Percentiles rank a stretch among this genome's conserved stretches.
Conservation (phyloP, 2,888 invertebrate species). For the Athripsodes cinereus region DNA sequence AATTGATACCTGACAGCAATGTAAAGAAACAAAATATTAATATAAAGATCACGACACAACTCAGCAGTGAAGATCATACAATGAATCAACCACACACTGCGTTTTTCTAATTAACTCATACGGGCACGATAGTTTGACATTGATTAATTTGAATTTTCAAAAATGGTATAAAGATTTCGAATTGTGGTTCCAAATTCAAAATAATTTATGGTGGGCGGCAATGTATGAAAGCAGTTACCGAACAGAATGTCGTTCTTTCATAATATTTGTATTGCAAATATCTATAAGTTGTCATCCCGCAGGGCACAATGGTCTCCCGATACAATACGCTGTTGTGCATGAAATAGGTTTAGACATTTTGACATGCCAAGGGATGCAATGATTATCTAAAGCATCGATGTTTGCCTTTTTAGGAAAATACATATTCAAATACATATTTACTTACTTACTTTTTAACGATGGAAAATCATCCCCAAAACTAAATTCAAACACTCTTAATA, state of each 20-base stretch:
- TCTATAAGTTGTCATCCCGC: not conserved
- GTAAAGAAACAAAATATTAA: too few species aligned
- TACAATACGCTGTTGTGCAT: not conserved
- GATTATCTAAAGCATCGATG: not conserved
- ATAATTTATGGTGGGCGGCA: conserved; percentile 4
- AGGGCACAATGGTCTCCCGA: not conserved
- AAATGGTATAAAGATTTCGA: not conserved
- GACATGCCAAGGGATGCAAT: conserved; percentile 6
- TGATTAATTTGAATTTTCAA: not conserved
- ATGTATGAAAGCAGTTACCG: conserved; percentile 8
- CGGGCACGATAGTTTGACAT: not conserved
- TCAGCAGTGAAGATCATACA: too few species aligned
- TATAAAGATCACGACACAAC: too few species aligned
- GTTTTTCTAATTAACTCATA: not conserved
- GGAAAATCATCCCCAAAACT: too few species aligned
- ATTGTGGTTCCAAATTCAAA: not conserved
- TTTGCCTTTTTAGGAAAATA: too few species aligned
- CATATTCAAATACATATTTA: too few species aligned
- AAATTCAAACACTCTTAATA: too few species aligned
- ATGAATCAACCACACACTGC: not conserved
- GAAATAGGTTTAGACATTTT: not conserved
- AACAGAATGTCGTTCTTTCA: conserved; percentile 23
- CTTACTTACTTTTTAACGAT: too few species aligned
- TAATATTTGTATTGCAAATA: conserved; percentile 26
- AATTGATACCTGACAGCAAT: too few species aligned